Evolutionary conservation across 2,888 invertebrate species (phyloP).

Genomic region (Laothoe populi): DNA sequence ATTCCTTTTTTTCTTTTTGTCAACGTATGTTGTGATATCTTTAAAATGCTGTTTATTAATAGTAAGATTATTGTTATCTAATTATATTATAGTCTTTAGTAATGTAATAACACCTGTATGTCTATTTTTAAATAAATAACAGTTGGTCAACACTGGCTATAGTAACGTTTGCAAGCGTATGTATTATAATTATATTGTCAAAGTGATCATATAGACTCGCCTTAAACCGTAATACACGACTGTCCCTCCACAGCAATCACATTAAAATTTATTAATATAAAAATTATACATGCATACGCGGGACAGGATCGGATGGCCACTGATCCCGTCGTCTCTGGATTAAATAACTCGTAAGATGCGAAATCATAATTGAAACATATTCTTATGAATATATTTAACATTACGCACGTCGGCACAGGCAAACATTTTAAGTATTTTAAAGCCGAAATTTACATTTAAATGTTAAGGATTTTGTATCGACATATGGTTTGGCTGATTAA

Average conservation of each 20-base stretch:
- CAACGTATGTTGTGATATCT: too few relatives aligned
- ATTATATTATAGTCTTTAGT: too few relatives aligned
- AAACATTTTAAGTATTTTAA: conserved; percentile 67
- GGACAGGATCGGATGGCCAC: conserved; percentile 44
- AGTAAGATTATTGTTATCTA: too few relatives aligned
- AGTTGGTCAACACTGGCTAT: too few relatives aligned
- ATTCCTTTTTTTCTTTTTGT: too few relatives aligned
- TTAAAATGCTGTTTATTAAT: too few relatives aligned
- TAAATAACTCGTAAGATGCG: conserved; percentile 55
- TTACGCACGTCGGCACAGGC: conserved; percentile 42
- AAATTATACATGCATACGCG: conserved; percentile 52
- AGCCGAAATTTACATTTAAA: conserved; percentile 64
- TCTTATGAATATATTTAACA: conserved; percentile 59
- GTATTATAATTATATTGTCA: background rate
- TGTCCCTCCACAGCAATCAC: conserved; percentile 37
- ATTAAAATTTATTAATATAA: conserved; percentile 45
- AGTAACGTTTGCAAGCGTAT: too few relatives aligned
- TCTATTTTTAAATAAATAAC: too few relatives aligned
- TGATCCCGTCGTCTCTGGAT: conserved; percentile 54
- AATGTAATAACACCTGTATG: too few relatives aligned
- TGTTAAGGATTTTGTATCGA: conserved; percentile 36
- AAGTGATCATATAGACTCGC: background rate
- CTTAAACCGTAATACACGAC: background rate
- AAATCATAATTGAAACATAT: conserved; percentile 72
- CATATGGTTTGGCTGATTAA: conserved; percentile 20